These are phyloP conservation scores for Menidia beryllina DNA, from an alignment of 2,113 vertebrate species.

Conservation along the genomic window DNA sequence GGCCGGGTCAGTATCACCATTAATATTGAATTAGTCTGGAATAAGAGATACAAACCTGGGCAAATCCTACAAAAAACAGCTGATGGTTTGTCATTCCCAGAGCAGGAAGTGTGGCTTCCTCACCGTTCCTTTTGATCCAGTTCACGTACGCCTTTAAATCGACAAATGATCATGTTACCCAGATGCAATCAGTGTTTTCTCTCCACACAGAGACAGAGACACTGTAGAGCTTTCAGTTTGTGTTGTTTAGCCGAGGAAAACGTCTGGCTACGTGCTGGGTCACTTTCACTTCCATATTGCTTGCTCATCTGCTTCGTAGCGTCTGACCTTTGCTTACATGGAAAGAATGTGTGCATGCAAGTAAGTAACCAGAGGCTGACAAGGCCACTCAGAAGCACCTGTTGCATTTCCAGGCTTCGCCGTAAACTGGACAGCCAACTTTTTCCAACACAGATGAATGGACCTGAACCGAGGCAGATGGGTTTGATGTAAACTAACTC, in stretches of 20 bases:
- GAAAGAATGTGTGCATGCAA: slow-evolving; percentile 78
- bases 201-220: background rate
- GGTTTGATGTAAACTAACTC: slow-evolving; percentile 10
- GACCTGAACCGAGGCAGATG: slow-evolving; percentile 19
- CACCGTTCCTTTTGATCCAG: slow-evolving; percentile 91
- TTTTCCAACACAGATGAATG: slow-evolving; percentile 65
- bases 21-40: background rate
- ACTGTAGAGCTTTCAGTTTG: background rate
- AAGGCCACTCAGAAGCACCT: slow-evolving; percentile 68
- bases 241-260: background rate
- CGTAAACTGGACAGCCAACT: slow-evolving; percentile 43
- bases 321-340: slow-evolving; percentile 75
- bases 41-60: slow-evolving; percentile 87
- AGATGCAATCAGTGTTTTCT: slow-evolving; percentile 1
- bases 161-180: slow-evolving; percentile 58
- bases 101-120: slow-evolving; percentile 88
- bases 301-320: slow-evolving; percentile 59
- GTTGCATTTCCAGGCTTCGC: slow-evolving; percentile 67
- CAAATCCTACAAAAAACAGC: slow-evolving; percentile 96
- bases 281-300: slow-evolving; percentile 50
- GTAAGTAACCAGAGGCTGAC: slow-evolving; percentile 64
- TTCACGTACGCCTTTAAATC: slow-evolving; percentile 91
- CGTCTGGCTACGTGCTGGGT: background rate
- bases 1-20: background rate
- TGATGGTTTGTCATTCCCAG: slow-evolving; percentile 93